Evolutionary conservation across 1,140 invertebrate genomes (phyloP), one percentile per base, ranked within the genome.

Genomic region (Idris sp.): DNA sequence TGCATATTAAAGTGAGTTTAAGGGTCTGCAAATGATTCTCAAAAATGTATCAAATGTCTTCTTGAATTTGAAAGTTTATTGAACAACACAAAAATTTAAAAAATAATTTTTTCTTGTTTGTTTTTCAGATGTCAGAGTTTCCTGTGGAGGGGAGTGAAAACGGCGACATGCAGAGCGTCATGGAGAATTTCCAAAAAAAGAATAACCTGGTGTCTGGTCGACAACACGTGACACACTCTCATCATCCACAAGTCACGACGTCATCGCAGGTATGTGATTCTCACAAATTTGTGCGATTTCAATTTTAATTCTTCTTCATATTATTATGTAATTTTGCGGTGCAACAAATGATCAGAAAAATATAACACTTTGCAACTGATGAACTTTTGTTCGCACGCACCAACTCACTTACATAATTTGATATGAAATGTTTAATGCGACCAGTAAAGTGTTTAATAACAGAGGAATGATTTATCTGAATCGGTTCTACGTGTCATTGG

Each of bases 171-270:
- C 83, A 86, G 13, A 67, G 81, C 46, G 85, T 84, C 59, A 85
- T 86, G 84, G 84, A 86, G 51, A 86, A 84, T 56, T 85, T 86
- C 33, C 84, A 85, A 46, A 86, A 86, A 58, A 86, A 86, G 59
- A 85, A 85, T 65, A 83, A 83, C 44, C 38, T 85, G 53, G 79
- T 84, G 28, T 61, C 81, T 7, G 81, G 80, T 38, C 79, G 82
- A 54, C 68, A 81, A 43, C 81, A 76, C 59, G 77, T 81, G 49
- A 73, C 74, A 30, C 73, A 75, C 25, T 75, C 62, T 8, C 82
- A 84, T 54, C 83, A 83, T 78, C 84, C 83, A 9, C 83, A 84
- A 75, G 82, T 84, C 56, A 84, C 79, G 5, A 76, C 81, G 13
- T 85, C 83, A 16, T 83, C 83, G 5, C 84, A 85, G 84, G 83